phyloP scores from a whole-genome alignment of 1,140 invertebrate genomes.

The Manduca sexta region DNA sequence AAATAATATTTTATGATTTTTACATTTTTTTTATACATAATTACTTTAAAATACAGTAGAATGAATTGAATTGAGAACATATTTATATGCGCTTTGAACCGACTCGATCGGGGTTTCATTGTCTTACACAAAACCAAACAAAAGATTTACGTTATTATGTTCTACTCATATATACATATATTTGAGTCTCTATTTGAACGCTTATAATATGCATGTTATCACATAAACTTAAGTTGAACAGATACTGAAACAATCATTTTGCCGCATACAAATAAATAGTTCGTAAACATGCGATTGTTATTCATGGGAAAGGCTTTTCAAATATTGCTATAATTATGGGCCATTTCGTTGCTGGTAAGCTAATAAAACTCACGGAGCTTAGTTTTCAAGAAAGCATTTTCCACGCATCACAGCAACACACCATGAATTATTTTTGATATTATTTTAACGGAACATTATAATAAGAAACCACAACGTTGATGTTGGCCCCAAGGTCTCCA shows the following conservation, averaged over 20 bases:
- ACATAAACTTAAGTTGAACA: constrained; percentile 14
- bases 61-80: too few relatives aligned
- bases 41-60: too few relatives aligned
- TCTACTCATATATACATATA: too few relatives aligned
- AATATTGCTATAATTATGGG: constrained; percentile 51
- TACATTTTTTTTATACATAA: too few relatives aligned
- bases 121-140: too few relatives aligned
- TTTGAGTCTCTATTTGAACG: too few relatives aligned
- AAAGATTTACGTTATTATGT: too few relatives aligned
- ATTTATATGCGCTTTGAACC: too few relatives aligned
- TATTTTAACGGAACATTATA: too few relatives aligned
- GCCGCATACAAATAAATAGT: constrained; percentile 38
- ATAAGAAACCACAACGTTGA: too few relatives aligned
- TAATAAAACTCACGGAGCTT: constrained; percentile 39
- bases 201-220: background rate
- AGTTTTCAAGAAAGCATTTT: constrained; percentile 30
- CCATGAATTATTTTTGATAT: background rate
- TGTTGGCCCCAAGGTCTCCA: background rate
- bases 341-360: constrained; percentile 42
- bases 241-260: constrained; percentile 35
- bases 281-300: constrained; percentile 45
- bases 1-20: too few relatives aligned
- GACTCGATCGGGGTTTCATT: too few relatives aligned
- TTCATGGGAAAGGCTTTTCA: constrained; percentile 48
- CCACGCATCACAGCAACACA: background rate